Percentiles rank a stretch among this genome's conserved stretches.
Evolutionary conservation across 2,797 vertebrate genomes (phyloP).

Genomic region (Hemibagrus guttatus): DNA sequence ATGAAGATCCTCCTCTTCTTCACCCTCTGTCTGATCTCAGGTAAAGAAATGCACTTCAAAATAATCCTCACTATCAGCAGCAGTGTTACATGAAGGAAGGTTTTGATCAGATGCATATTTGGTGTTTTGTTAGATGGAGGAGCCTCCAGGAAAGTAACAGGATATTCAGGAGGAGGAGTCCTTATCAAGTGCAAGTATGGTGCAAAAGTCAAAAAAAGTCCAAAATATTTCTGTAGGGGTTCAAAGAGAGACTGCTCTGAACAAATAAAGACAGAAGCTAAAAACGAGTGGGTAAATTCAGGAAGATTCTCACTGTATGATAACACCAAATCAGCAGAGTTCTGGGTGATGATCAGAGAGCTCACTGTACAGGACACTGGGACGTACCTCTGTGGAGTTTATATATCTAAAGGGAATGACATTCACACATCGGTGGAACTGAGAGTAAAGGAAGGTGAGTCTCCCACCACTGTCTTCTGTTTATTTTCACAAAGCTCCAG

Average conservation of each 20-base stretch:
- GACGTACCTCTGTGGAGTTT: not conserved
- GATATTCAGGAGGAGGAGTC: conserved; percentile 8
- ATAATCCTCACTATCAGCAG: not conserved
- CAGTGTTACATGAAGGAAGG: no score
- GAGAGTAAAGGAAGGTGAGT: not conserved
- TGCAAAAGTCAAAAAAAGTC: not conserved
- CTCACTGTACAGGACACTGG: not conserved
- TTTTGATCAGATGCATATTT: no score
- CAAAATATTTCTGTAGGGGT: conserved; percentile 12
- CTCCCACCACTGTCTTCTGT: not conserved
- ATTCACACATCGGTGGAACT: not conserved
- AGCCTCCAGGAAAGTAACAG: not conserved
- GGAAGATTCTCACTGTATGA: not conserved
- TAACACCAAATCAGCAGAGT: not conserved
- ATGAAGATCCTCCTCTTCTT: not conserved
- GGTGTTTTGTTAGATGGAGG: not conserved
- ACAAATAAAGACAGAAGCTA: not conserved
- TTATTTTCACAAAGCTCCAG: not conserved
- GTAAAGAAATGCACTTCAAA: not conserved
- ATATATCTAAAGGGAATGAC: not conserved
- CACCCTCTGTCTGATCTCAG: not conserved
- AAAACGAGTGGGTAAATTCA: not conserved
- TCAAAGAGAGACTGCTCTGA: not conserved
- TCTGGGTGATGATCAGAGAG: conserved; percentile 5
- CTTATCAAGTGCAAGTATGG: not conserved